A percentile compares a stretch with the other conserved stretches of the same genome.
These are phyloP conservation scores for Philaenus spumarius DNA, from an alignment of 1,140 invertebrate genomes.

Conservation along the genomic window DNA sequence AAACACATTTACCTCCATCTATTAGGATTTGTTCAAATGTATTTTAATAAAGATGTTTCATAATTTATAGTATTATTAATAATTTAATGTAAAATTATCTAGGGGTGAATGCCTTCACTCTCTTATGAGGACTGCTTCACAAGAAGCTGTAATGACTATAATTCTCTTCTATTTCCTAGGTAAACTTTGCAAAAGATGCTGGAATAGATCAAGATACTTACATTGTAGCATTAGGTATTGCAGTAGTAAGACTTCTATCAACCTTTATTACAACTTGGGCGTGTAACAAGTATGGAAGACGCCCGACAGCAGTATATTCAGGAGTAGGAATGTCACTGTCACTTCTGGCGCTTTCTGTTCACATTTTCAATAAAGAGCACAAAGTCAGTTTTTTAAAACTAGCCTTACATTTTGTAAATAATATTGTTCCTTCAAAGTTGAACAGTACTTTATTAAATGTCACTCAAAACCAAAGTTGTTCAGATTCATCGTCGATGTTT, in stretches of 20 bases:
- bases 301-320: conserved; percentile 47
- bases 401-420: no score
- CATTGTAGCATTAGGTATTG: conserved; percentile 47
- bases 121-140: no score
- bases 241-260: conserved; percentile 45
- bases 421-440: no score
- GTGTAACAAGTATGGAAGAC: conserved; percentile 47
- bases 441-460: neutral
- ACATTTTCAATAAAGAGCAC: conserved; percentile 20
- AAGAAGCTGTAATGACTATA: no score
- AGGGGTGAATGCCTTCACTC: no score
- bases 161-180: no score
- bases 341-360: conserved; percentile 47
- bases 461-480: neutral
- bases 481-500: conserved; percentile 23
- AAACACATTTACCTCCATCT: no score
- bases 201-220: conserved; percentile 48
- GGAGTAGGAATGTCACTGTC: conserved; percentile 50
- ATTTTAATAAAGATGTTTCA: no score
- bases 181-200: conserved; percentile 50
- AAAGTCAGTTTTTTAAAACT: no score
- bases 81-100: no score
- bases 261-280: conserved; percentile 45
- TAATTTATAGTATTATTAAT: no score
- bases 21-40: no score